A percentile compares a stretch with the other conserved stretches of the same genome.
phyloP scores from a whole-genome alignment of 2,797 vertebrate genomes.

The Momotus momota region DNA sequence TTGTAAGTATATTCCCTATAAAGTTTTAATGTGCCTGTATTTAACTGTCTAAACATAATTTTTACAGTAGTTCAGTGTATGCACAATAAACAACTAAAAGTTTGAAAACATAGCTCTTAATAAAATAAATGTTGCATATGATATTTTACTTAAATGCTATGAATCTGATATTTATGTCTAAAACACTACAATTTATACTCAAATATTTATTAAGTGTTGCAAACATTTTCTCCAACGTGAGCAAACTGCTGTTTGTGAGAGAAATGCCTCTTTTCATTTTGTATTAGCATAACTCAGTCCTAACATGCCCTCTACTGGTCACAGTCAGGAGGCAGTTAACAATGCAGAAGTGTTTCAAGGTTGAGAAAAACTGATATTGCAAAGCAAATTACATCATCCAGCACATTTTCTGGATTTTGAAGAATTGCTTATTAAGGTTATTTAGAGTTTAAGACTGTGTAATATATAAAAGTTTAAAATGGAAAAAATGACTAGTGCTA shows the following conservation, averaged over 20 bases:
- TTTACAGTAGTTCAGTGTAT: not conserved
- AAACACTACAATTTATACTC: not conserved
- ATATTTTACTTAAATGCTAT: conserved; percentile 31
- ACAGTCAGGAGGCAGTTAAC: not conserved
- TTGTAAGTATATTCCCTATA: not conserved
- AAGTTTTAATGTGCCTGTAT: not conserved
- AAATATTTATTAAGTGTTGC: not conserved
- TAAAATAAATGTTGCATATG: conserved; percentile 21
- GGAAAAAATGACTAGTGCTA: not conserved
- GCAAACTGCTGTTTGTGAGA: not conserved
- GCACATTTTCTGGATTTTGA: not conserved
- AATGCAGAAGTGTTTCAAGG: not conserved
- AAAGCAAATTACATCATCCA: not conserved
- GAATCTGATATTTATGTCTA: not conserved
- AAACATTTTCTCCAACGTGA: not conserved
- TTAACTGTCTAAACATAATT: conserved; percentile 30
- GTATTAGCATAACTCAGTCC: conserved; percentile 32
- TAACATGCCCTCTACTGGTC: conserved; percentile 78
- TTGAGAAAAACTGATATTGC: not conserved
- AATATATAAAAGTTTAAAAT: not conserved
- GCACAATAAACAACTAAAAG: not conserved
- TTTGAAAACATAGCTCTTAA: conserved; percentile 56
- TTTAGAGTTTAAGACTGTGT: not conserved
- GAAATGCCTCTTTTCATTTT: not conserved
- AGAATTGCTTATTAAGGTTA: not conserved